Evolutionary conservation across 2,888 invertebrate species (phyloP).

Genomic region (Minunthozetes semirufus): DNA sequence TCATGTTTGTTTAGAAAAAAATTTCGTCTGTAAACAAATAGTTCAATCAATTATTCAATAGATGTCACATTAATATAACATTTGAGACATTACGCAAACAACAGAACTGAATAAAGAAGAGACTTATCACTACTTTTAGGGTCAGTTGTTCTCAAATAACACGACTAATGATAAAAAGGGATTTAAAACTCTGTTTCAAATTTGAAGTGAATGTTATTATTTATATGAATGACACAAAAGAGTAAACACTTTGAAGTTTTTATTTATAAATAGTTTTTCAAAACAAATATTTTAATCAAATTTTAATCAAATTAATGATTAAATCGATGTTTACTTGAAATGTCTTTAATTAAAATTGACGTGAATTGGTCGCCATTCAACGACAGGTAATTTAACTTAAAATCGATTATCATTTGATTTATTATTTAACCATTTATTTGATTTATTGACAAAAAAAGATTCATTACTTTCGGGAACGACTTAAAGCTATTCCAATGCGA

Average conservation of each 20-base stretch:
- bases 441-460: constrained; percentile 47
- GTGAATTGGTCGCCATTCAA: constrained; percentile 39
- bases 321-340: not conserved
- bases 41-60: no score
- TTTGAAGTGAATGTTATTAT: not conserved
- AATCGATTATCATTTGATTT: not conserved
- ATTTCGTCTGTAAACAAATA: no score
- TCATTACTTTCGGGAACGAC: constrained; percentile 83
- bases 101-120: no score
- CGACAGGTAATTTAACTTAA: constrained; percentile 16
- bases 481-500: constrained; percentile 69
- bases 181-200: not conserved
- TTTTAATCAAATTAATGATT: not conserved
- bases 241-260: not conserved
- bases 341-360: constrained; percentile 39
- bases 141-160: no score
- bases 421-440: not conserved
- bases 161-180: not conserved
- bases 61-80: no score
- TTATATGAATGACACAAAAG: not conserved
- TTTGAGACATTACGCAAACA: no score
- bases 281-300: not conserved
- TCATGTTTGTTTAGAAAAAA: no score
- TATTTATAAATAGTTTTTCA: not conserved
- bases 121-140: no score